Conservation (phyloP, 2,888 invertebrate genomes). For the Diploptera punctata region DNA sequence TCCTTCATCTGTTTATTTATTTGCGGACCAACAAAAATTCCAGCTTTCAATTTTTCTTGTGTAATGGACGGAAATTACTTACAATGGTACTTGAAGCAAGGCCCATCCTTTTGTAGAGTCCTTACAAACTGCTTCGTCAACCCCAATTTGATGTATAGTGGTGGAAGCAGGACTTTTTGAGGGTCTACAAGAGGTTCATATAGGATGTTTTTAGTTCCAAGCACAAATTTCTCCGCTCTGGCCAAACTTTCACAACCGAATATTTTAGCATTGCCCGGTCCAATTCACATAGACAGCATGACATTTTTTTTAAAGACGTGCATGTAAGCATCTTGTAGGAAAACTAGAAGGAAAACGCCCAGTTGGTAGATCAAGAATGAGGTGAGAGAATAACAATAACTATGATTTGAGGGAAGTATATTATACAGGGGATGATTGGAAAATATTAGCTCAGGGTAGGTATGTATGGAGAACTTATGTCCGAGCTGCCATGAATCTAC, state of each 20-base stretch:
- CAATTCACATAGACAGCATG: too few relatives aligned
- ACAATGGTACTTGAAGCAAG: not conserved
- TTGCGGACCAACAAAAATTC: conserved; percentile 8
- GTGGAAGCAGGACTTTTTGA: not conserved
- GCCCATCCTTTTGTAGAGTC: not conserved
- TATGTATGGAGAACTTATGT: too few relatives aligned
- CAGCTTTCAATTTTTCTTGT: not conserved
- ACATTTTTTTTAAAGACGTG: too few relatives aligned
- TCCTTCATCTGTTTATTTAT: not conserved
- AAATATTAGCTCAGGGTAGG: too few relatives aligned
- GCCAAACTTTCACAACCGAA: not conserved
- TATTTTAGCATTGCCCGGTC: not conserved
- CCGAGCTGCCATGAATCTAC: too few relatives aligned
- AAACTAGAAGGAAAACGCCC: too few relatives aligned
- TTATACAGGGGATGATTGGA: too few relatives aligned
- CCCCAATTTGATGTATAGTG: conserved; percentile 3
- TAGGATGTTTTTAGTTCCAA: conserved; percentile 1
- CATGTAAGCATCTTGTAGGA: too few relatives aligned
- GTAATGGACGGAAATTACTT: not conserved
- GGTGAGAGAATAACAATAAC: too few relatives aligned
- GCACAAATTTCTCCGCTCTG: not conserved
- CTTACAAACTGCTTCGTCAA: conserved; percentile 1
- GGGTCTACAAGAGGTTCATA: not conserved
- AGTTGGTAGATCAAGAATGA: too few relatives aligned
- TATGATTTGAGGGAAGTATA: too few relatives aligned